Base-by-base conservation (phyloP, 2,113 vertebrate species). In the Leuciscus idus region DNA sequence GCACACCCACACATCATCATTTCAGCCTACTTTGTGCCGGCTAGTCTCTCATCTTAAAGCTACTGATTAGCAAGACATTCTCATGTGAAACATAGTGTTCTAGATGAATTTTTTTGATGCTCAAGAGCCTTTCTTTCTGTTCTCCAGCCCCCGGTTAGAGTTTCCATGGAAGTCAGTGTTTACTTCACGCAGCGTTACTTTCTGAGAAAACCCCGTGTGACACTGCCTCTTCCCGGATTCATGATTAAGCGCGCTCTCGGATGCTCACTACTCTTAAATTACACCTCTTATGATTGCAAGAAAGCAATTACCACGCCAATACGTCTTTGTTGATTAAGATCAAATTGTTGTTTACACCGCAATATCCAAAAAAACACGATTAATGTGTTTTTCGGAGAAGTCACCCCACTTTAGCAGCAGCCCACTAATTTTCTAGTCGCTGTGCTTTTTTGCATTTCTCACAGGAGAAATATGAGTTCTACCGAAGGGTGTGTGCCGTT, bases 131-230 rank as follows among this genome's bases (percentile, higher is more conserved):
- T 70, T 43, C 11, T 83, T 23, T 73, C 50, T 3, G 8, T 8
- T 12, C 30, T 26, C 68, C 48, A 17, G 26, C 21, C 79, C 79
- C 15, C 6, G 4, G 19, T 46, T 83, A 12, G 50, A 73, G 81
- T 84, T 73, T 52, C 80, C 50, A 73, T 84, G 68, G 66, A 84
- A 43, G 28, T 84, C 82, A 3, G 19, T 19, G 19, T 74, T 68
- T 59, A 39, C 82, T 59, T 84, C 68, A 73, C 66, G 15, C 13
- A 10, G 64, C 6, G 68, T 6, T 48, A n/a, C 62, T 72, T 84
- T 84, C 82, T 39, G 64, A 73, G 82, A 84, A 84, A 84, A n/a
- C 64, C 33, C 13, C 66, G 57, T 57, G 80, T 66, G 80, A 61
- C 33, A 13, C 55, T 21, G 39, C 17, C 12, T 48, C 80, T 28